Conservation (phyloP, 2,113 vertebrate genomes). For the Cebus imitator region DNA sequence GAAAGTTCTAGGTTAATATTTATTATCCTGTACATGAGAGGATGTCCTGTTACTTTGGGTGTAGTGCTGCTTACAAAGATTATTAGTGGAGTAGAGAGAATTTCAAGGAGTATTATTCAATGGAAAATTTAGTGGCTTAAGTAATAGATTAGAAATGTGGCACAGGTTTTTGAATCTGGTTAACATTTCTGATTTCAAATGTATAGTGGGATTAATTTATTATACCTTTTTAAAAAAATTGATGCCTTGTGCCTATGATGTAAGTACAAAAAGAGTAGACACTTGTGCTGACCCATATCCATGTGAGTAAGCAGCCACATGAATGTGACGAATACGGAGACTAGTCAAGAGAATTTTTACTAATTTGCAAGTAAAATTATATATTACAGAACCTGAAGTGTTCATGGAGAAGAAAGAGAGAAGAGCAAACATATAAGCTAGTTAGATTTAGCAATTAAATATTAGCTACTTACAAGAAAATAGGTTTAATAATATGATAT, state of each 20-base stretch:
- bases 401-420: background rate
- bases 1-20: background rate
- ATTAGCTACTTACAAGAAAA: background rate
- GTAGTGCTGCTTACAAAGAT: background rate
- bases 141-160: background rate
- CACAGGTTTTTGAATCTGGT: background rate
- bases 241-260: background rate
- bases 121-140: background rate
- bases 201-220: background rate
- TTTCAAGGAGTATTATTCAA: background rate
- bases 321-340: background rate
- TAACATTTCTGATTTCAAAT: background rate
- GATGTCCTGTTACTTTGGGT: background rate
- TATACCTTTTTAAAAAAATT: background rate
- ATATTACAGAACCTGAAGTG: background rate
- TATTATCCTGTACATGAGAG: background rate
- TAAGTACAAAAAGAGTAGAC: background rate
- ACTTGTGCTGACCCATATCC: background rate
- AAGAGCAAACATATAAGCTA: background rate
- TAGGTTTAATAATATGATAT: background rate
- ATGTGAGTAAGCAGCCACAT: background rate
- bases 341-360: background rate
- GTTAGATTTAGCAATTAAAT: background rate
- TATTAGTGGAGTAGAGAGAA: background rate
- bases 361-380: background rate